Evolutionary conservation across 2,888 invertebrate genomes (phyloP).

Genomic region (Ichneumoninae sp.): DNA sequence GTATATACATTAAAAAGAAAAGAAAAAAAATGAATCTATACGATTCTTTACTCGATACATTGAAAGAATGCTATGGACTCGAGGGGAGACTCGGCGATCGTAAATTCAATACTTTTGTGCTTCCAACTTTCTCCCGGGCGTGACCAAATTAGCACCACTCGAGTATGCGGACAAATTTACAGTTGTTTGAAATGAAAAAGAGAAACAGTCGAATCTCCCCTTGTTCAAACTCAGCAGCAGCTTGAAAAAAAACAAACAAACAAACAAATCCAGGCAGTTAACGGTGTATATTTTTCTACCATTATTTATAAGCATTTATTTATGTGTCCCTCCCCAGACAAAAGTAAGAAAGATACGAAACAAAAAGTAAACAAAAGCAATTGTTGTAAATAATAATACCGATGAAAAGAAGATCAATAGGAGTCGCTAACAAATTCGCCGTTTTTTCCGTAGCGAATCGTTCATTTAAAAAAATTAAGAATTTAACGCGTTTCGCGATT

Average conservation of each 20-base stretch:
- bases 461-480: constrained; percentile 20
- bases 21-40: constrained; percentile 3
- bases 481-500: constrained; percentile 35
- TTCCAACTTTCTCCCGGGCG: constrained; percentile 12
- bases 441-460: constrained; percentile 9
- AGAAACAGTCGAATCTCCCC: constrained; percentile 53
- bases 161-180: constrained; percentile 11
- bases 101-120: neutral
- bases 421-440: neutral
- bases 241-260: constrained; percentile 8
- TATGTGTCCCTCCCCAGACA: constrained; percentile 69
- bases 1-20: constrained; percentile 23
- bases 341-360: constrained; percentile 34
- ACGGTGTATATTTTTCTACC: constrained; percentile 79
- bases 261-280: constrained; percentile 60
- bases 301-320: constrained; percentile 77
- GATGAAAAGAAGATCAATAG: neutral
- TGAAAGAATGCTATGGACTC: neutral
- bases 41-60: constrained; percentile 9
- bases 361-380: constrained; percentile 4
- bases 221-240: constrained; percentile 47
- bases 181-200: neutral
- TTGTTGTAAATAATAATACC: constrained; percentile 15
- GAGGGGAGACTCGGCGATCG: neutral
- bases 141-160: constrained; percentile 6